These are phyloP conservation scores for Aphodius sticticus DNA, from an alignment of 2,888 invertebrate species.

Conservation along the genomic window DNA sequence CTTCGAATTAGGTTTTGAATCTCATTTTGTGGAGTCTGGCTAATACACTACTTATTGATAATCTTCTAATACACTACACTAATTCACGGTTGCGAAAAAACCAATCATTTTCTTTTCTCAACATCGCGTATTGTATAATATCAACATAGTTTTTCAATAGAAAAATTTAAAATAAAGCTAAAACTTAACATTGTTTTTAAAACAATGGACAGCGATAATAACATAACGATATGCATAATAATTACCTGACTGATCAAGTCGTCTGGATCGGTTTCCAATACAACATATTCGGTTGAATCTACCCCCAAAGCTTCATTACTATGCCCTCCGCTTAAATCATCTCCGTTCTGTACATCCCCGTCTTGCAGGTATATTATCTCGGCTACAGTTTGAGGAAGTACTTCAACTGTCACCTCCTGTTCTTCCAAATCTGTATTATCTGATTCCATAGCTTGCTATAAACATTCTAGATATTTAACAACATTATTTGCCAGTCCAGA, in stretches of 20 bases:
- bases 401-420: conserved; percentile 47
- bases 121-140: too few relatives aligned
- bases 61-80: too few relatives aligned
- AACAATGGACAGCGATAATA: background rate
- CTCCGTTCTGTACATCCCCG: conserved; percentile 23
- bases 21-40: too few relatives aligned
- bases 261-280: background rate
- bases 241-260: background rate
- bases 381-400: conserved; percentile 46
- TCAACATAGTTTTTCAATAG: too few relatives aligned
- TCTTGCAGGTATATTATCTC: conserved; percentile 45
- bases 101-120: too few relatives aligned
- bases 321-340: background rate
- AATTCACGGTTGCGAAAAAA: too few relatives aligned
- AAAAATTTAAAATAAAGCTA: too few relatives aligned
- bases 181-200: too few relatives aligned
- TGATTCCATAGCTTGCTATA: conserved; percentile 26
- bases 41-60: too few relatives aligned
- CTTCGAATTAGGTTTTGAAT: too few relatives aligned
- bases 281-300: background rate
- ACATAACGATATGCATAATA: background rate
- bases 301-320: background rate
- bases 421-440: conserved; percentile 36
- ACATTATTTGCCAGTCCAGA: background rate
- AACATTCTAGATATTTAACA: background rate